Conservation (phyloP, 1,140 invertebrate genomes). For the Orchestia grillus region DNA sequence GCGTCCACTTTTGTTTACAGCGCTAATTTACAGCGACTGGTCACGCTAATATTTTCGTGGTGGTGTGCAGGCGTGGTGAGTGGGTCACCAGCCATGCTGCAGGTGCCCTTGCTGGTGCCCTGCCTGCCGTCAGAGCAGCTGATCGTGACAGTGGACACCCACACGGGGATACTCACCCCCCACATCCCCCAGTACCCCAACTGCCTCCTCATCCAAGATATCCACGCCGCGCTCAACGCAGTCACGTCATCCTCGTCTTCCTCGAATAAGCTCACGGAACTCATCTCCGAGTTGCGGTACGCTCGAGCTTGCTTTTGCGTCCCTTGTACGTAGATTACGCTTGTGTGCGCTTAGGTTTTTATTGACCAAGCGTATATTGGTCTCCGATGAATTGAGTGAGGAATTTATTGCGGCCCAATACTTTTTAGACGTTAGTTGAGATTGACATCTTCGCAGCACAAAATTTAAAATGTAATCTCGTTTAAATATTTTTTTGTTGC, state of each 20-base stretch:
- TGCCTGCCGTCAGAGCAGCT: slow-evolving; percentile 91
- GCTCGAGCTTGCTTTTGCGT: neutral
- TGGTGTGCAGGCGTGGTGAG: slow-evolving; percentile 76
- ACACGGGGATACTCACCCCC: slow-evolving; percentile 87
- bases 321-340: neutral
- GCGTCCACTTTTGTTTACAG: neutral
- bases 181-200: slow-evolving; percentile 92
- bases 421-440: too few species aligned
- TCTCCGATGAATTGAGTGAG: too few species aligned
- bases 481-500: too few species aligned
- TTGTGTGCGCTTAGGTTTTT: neutral
- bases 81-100: slow-evolving; percentile 91
- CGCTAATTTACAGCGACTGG: too few species aligned
- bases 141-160: slow-evolving; percentile 91
- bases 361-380: too few species aligned
- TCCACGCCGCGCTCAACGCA: slow-evolving; percentile 84
- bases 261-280: slow-evolving; percentile 75
- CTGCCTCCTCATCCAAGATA: slow-evolving; percentile 80
- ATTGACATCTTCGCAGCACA: too few species aligned
- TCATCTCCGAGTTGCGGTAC: slow-evolving; percentile 79
- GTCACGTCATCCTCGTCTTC: slow-evolving; percentile 74
- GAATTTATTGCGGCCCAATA: too few species aligned
- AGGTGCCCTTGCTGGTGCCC: slow-evolving; percentile 88
- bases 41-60: neutral
- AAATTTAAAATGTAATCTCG: too few species aligned